Evolutionary conservation across 53 echinoderm and acorn worm genomes (phyloP), one percentile per base, ranked within the genome.

Genomic region (Arbacia lixula): DNA sequence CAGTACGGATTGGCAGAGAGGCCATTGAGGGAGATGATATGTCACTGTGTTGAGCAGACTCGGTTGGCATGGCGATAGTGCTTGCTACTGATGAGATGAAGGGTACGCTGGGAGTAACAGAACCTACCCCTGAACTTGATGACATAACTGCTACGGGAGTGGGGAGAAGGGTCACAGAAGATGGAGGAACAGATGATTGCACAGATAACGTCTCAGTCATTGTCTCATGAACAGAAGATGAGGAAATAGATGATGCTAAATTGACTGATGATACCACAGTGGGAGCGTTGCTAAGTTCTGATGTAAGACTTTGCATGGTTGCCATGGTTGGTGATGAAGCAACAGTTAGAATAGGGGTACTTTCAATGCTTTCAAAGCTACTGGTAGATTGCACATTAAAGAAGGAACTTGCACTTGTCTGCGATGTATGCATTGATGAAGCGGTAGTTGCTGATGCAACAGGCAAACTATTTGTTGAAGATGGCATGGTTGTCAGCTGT

Each of bases 41-140:
- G n/a, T n/a, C n/a, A n/a, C n/a, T n/a, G n/a, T n/a, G n/a, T n/a
- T n/a, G n/a, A n/a, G n/a, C n/a, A n/a, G 74, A 32, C 19, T 50
- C 34, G 74, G 53, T 34, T 6, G 27, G 43, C 40, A 25, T 8
- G 56, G 77, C 9, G 27, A 24, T n/a, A 52, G 2, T 51, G 34
- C 77, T 26, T 4, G 60, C 24, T 21, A 56, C 20, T 21, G 60
- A 22, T 58, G 77, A 40, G 37, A 58, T 32, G 2, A 37, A 14
- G 36, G 77, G 77, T 57, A 77, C 35, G 58, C 57, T 77, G 22
- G 56, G 60, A 33, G 74, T 33, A 2, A 16, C 14, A 51, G 53
- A 33, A 74, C 21, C 5, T 4, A 34, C 19, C 53, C 74, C 74
- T 26, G 53, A 29, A 69, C 1, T n/a, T 28, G 42, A 69, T 43